Evolutionary conservation across 2,797 vertebrate genomes (phyloP).

Genomic region (Myoxocephalus aenaeus): DNA sequence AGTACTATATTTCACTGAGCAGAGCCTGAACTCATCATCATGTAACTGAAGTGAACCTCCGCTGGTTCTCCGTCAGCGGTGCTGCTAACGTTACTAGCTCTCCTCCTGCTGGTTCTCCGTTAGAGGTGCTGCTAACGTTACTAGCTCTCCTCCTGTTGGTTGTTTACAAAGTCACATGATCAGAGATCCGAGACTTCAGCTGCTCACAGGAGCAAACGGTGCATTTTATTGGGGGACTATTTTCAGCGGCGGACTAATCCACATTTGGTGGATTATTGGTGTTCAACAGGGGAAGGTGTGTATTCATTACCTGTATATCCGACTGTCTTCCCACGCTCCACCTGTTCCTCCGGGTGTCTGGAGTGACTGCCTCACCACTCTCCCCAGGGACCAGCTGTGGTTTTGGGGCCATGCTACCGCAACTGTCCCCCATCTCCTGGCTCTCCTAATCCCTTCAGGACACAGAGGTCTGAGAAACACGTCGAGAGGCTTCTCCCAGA

Average conservation of each 20-base stretch:
- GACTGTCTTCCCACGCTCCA: slow-evolving; percentile 52
- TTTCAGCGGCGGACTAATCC: not conserved
- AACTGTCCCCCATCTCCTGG: not conserved
- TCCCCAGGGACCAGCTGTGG: slow-evolving; percentile 44
- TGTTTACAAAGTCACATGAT: too few relatives aligned
- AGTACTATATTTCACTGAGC: too few relatives aligned
- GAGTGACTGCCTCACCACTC: not conserved
- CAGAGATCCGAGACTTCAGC: too few relatives aligned
- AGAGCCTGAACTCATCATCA: too few relatives aligned
- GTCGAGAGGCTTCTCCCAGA: slow-evolving; percentile 55
- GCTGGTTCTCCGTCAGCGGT: too few relatives aligned
- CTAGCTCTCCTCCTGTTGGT: too few relatives aligned
- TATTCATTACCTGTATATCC: slow-evolving; percentile 1
- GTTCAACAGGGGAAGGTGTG: slow-evolving; percentile 36
- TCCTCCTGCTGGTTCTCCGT: too few relatives aligned
- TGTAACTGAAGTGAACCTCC: too few relatives aligned
- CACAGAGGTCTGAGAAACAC: slow-evolving; percentile 59
- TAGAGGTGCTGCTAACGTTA: too few relatives aligned
- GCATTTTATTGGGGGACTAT: not conserved
- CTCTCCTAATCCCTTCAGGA: slow-evolving; percentile 40
- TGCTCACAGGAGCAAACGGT: not conserved
- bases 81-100: too few relatives aligned
- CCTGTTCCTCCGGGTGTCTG: slow-evolving; percentile 32
- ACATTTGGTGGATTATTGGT: not conserved
- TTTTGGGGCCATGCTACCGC: slow-evolving; percentile 19